Evolutionary conservation across 1,140 invertebrate species (phyloP).

Genomic region (Ceratina calcarata): DNA sequence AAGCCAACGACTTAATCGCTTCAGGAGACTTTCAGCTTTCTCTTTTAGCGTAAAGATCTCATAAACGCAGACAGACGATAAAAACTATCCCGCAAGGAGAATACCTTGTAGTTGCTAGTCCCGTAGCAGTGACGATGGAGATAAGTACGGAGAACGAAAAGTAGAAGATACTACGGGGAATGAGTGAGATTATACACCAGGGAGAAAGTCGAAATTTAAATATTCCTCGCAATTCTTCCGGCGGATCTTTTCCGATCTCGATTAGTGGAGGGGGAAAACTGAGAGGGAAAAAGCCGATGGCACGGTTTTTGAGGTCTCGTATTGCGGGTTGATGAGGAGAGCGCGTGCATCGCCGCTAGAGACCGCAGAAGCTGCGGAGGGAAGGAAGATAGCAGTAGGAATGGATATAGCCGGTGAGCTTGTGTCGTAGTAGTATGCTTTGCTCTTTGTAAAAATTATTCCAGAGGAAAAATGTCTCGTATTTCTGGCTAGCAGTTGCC

Average conservation of each 20-base stretch:
- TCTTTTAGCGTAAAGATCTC: too few relatives aligned
- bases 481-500: conserved; percentile 54
- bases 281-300: conserved; percentile 1
- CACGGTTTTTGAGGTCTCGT: conserved; percentile 34
- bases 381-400: not conserved
- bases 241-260: not conserved
- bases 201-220: conserved; percentile 30
- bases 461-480: conserved; percentile 56
- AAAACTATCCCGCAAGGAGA: too few relatives aligned
- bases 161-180: not conserved
- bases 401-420: not conserved
- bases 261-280: not conserved
- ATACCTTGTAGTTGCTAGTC: not conserved
- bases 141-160: conserved; percentile 3
- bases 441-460: conserved; percentile 61
- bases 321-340: conserved; percentile 56
- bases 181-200: not conserved
- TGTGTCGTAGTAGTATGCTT: not conserved
- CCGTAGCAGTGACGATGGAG: not conserved
- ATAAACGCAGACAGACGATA: too few relatives aligned
- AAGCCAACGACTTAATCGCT: too few relatives aligned
- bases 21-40: too few relatives aligned
- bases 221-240: conserved; percentile 30
- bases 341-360: conserved; percentile 13
- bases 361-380: conserved; percentile 35